phyloP scores from a whole-genome alignment of 2,797 vertebrate genomes.

The Dendrocincla fuliginosa region DNA sequence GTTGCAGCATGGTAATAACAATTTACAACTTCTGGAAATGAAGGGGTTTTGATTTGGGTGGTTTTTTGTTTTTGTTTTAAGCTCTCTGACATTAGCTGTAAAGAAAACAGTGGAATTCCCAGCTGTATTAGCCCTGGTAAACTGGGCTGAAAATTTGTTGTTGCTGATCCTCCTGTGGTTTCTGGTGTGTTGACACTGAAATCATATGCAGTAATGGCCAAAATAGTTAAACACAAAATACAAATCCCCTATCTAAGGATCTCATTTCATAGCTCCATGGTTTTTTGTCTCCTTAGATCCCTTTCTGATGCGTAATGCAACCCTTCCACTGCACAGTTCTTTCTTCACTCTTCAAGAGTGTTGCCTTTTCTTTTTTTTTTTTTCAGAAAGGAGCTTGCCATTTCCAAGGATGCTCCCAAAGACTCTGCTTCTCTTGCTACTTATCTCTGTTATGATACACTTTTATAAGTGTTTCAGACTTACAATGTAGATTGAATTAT shows the following conservation, averaged over 20 bases:
- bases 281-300: not conserved
- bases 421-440: not conserved
- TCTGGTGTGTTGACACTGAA: conserved; percentile 15
- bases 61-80: not conserved
- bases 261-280: not conserved
- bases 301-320: not conserved
- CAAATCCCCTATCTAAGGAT: not conserved
- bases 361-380: not conserved
- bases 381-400: not conserved
- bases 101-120: conserved; percentile 23
- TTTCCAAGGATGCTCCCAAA: not conserved
- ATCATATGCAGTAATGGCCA: not conserved
- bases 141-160: not conserved
- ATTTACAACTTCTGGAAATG: conserved; percentile 14
- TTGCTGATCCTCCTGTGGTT: not conserved
- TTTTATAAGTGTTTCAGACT: not conserved
- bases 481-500: not conserved
- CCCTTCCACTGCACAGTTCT: not conserved
- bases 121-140: not conserved
- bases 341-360: not conserved
- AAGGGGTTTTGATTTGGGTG: conserved; percentile 10
- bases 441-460: not conserved
- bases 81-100: not conserved
- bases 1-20: not conserved
- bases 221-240: conserved; percentile 22